Evolutionary conservation across 1,140 invertebrate genomes (phyloP).

Genomic region (Cydia strobilella): DNA sequence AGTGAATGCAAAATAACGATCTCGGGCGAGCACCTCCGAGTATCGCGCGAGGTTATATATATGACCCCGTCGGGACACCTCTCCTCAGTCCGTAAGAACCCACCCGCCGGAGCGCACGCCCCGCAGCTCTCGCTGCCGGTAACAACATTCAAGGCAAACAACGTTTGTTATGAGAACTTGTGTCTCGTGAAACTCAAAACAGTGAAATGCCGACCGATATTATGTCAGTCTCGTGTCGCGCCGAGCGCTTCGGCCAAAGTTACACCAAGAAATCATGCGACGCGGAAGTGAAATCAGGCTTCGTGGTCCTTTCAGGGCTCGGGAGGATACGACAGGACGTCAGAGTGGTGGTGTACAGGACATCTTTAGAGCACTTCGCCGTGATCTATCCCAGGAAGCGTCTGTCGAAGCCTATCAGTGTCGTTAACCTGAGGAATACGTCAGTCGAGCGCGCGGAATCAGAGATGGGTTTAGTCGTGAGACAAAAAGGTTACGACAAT

Average conservation of each 20-base stretch:
- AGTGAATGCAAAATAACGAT: slow-evolving; percentile 37
- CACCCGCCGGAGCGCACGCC: not conserved
- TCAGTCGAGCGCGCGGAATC: slow-evolving; percentile 79
- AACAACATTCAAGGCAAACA: slow-evolving; percentile 27
- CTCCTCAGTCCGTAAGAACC: slow-evolving; percentile 24
- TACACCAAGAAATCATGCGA: slow-evolving; percentile 76
- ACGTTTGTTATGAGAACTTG: slow-evolving; percentile 49
- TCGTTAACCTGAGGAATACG: slow-evolving; percentile 83
- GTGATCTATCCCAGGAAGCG: slow-evolving; percentile 85
- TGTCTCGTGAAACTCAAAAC: slow-evolving; percentile 50
- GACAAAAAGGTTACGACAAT: slow-evolving; percentile 83
- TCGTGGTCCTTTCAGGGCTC: slow-evolving; percentile 82
- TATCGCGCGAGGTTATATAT: slow-evolving; percentile 31
- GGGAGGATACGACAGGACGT: slow-evolving; percentile 82
- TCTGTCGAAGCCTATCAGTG: slow-evolving; percentile 82
- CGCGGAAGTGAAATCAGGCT: slow-evolving; percentile 83
- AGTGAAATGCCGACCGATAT: slow-evolving; percentile 71
- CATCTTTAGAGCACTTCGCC: slow-evolving; percentile 84
- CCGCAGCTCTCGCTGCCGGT: not conserved
- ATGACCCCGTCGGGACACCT: slow-evolving; percentile 18
- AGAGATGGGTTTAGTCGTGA: slow-evolving; percentile 79
- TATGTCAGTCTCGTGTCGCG: slow-evolving; percentile 58
- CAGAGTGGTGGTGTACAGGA: slow-evolving; percentile 84
- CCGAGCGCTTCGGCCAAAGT: slow-evolving; percentile 55
- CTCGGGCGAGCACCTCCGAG: slow-evolving; percentile 29